Evolutionary conservation across 2,888 invertebrate species (phyloP), one percentile per base, ranked within the genome.

Genomic region (Tolmerus cingulatus): DNA sequence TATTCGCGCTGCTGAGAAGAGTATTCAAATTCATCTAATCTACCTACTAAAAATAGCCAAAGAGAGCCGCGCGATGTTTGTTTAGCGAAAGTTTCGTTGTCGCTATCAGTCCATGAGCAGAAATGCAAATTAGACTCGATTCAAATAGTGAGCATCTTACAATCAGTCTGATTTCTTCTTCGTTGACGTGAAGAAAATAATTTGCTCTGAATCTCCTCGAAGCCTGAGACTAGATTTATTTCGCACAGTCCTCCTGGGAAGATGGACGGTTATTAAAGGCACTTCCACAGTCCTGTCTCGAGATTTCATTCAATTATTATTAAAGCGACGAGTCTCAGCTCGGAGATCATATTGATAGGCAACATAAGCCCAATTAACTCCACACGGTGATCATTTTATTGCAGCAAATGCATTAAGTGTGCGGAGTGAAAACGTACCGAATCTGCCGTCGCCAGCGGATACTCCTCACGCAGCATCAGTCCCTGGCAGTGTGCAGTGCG

Each of bases 291-390:
- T 27, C 66, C 66, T 66, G 66, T 66, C 66, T 27, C 12, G 27
- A 66, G 66, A 23, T 66, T 66, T 66, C 66, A 76, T 40, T 76
- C 76, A 76, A 76, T 76, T 76, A 34, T 76, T 76, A 76, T 76
- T 76, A 76, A 76, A 76, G 16, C 34, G 76, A 34, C 37, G 40
- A 16, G 8, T 76, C 19, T 37, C 40, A 34, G n/a, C 34, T 34
- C 34, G 16, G n/a, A 40, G 76, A 76, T 37, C 40, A 37, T 76
- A 76, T 76, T 90, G 90, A 90, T 89, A 89, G 88, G 89, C 89
- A 90, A 90, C 90, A 90, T 91, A 91, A 91, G 90, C 91, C 91
- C 92, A 92, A 92, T 92, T 92, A 92, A 91, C 90, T 90, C 90
- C 90, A 90, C 91, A 90, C 90, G 91, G 90, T 89, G 88, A 89